Evolutionary conservation across 2,888 invertebrate species (phyloP).

Genomic region (Troides oblongomaculatus): DNA sequence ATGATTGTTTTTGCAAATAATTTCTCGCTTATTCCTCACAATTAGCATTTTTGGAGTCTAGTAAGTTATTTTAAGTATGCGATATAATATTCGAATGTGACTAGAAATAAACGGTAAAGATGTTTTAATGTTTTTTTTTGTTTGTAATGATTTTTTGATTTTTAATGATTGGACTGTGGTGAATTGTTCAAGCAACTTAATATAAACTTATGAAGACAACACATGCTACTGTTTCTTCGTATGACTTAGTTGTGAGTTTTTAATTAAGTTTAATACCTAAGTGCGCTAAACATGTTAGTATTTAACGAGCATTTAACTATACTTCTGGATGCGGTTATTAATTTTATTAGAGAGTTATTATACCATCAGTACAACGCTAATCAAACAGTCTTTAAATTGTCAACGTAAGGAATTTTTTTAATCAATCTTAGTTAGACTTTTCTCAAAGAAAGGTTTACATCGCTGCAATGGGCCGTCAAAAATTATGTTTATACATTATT

Average conservation of each 20-base stretch:
- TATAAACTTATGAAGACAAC: too few species aligned
- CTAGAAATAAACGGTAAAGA: too few species aligned
- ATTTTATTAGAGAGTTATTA: constrained; percentile 25
- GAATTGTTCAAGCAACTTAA: too few species aligned
- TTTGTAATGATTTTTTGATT: too few species aligned
- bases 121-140: too few species aligned
- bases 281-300: constrained; percentile 4
- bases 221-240: neutral
- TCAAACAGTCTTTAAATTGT: constrained; percentile 41
- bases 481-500: constrained; percentile 44
- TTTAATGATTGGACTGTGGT: too few species aligned
- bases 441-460: constrained; percentile 13
- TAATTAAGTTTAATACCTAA: neutral
- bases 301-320: constrained; percentile 3
- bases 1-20: neutral
- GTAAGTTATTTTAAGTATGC: too few species aligned
- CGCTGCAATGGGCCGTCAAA: constrained; percentile 40
- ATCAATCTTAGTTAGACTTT: constrained; percentile 30
- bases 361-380: constrained; percentile 31
- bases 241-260: neutral
- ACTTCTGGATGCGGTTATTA: neutral
- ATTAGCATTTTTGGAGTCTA: neutral
- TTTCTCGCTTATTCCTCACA: neutral
- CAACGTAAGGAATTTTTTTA: constrained; percentile 15
- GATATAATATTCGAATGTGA: neutral